A percentile compares a stretch with the other conserved stretches of the same genome.
Conservation (phyloP, 2,797 vertebrate genomes). For the Amblyraja radiata region DNA sequence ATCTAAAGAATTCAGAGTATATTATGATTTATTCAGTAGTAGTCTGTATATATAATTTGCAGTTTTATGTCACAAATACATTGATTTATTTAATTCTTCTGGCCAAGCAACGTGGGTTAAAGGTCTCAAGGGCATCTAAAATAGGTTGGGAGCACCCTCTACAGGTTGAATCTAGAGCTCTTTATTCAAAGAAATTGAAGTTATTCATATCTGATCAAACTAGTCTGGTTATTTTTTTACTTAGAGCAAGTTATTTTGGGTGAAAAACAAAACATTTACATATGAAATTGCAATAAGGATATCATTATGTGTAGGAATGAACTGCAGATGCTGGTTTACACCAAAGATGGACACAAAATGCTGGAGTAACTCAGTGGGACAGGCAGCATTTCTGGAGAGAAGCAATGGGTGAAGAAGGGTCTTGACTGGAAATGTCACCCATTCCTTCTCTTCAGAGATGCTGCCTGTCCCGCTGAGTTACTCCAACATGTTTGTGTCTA, state of each 20-base stretch:
- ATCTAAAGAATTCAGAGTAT: not conserved
- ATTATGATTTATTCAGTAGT: not conserved
- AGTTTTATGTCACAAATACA: not conserved
- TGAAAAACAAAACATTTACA: not conserved
- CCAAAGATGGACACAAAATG: too few species aligned
- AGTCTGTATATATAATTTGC: not conserved
- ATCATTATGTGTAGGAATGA: too few species aligned
- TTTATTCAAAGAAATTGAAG: not conserved
- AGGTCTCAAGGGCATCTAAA: not conserved
- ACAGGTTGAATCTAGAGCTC: slow-evolving; percentile 12
- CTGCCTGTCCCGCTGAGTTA: too few species aligned
- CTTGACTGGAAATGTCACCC: too few species aligned
- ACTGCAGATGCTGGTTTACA: too few species aligned
- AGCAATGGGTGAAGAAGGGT: too few species aligned
- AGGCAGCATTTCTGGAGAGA: too few species aligned
- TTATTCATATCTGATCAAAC: not conserved
- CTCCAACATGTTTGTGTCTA: not conserved
- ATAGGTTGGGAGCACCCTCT: slow-evolving; percentile 29
- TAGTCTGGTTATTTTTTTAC: not conserved
- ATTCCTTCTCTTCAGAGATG: too few species aligned
- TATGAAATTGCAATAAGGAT: not conserved
- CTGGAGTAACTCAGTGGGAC: too few species aligned
- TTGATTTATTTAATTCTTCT: not conserved
- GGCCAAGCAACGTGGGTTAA: not conserved
- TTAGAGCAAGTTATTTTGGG: not conserved